A percentile compares a stretch with the other conserved stretches of the same genome.
Evolutionary conservation across 2,888 invertebrate genomes (phyloP).

Genomic region (Cancer borealis): DNA sequence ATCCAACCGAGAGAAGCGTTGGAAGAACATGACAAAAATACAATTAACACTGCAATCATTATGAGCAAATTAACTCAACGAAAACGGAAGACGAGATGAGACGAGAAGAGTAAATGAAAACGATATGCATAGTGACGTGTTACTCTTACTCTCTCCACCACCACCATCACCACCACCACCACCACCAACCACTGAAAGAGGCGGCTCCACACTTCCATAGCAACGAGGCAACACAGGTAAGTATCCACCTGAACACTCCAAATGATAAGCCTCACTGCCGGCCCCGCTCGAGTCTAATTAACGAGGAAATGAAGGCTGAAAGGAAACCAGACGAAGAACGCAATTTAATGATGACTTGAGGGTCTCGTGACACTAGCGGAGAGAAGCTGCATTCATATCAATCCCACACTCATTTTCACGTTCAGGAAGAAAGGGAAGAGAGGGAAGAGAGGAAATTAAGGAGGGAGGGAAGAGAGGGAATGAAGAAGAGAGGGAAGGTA

Average conservation of each 20-base stretch:
- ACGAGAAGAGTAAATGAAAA: neutral
- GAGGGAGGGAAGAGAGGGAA: neutral
- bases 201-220: no score
- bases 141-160: neutral
- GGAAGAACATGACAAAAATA: neutral
- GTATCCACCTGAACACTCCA: neutral
- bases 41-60: neutral
- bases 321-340: constrained; percentile 2
- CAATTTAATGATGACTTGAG: constrained; percentile 47
- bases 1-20: neutral
- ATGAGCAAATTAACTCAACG: neutral
- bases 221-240: neutral
- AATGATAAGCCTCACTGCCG: constrained; percentile 22
- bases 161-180: no score
- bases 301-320: constrained; percentile 55
- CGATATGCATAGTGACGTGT: neutral
- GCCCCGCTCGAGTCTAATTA: constrained; percentile 51
- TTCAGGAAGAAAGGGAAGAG: neutral
- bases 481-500: neutral
- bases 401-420: constrained; percentile 13
- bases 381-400: constrained; percentile 32
- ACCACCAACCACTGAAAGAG: no score
- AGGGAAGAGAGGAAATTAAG: neutral
- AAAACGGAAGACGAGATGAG: neutral
- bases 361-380: neutral